Evolutionary conservation across 2,113 vertebrate genomes (phyloP).

Genomic region (Myrmecobius fasciatus): DNA sequence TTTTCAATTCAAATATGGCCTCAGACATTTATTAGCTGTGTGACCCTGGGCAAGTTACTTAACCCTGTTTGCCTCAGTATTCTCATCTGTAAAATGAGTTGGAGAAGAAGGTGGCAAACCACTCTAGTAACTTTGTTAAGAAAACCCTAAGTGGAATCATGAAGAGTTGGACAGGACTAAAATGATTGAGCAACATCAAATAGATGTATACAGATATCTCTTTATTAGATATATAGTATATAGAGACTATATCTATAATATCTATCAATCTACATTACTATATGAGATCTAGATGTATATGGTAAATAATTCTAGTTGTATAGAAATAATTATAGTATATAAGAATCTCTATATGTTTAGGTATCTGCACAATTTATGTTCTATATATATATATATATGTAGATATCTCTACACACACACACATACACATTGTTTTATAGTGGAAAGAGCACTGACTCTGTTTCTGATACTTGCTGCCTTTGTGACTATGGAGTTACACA

Average conservation of each 20-base stretch:
- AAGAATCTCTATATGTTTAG: neutral
- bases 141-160: neutral
- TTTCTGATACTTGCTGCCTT: neutral
- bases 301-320: too few species aligned
- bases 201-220: too few species aligned
- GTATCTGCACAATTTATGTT: too few species aligned
- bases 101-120: neutral
- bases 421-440: neutral
- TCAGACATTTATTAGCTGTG: neutral
- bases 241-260: too few species aligned
- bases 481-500: neutral
- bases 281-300: too few species aligned
- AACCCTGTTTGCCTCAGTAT: neutral
- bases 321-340: neutral
- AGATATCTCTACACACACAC: neutral
- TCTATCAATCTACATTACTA: too few species aligned
- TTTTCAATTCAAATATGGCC: neutral
- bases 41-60: neutral
- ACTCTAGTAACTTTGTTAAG: neutral
- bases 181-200: neutral
- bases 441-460: neutral
- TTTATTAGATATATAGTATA: too few species aligned
- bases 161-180: neutral
- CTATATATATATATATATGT: too few species aligned
- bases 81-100: neutral